These are phyloP conservation scores for Characodon lateralis DNA, from an alignment of 2,797 vertebrate genomes.

Conservation along the genomic window DNA sequence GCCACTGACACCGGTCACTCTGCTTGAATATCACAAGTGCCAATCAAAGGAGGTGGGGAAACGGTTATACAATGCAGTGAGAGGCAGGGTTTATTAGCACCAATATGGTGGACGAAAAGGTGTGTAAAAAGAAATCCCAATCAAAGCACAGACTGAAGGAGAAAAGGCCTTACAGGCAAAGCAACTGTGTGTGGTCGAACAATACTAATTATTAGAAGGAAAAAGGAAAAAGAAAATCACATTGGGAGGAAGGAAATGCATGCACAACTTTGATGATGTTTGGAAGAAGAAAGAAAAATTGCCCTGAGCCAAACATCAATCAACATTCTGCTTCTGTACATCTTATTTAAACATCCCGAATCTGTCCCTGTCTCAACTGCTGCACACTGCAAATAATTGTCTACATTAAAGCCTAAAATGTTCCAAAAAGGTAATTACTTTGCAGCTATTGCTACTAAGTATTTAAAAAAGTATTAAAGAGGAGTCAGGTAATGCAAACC, in stretches of 20 bases:
- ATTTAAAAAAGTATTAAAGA: background rate
- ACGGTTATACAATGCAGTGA: conserved; percentile 40
- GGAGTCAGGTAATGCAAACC: background rate
- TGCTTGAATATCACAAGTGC: conserved; percentile 59
- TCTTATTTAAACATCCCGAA: conserved; percentile 7
- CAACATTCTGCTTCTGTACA: conserved; percentile 20
- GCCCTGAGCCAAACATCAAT: conserved; percentile 42
- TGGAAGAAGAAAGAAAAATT: conserved; percentile 4
- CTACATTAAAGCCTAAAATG: conserved; percentile 9
- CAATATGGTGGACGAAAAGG: background rate
- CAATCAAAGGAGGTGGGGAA: conserved; percentile 61
- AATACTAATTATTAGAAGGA: conserved; percentile 2
- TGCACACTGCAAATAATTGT: conserved; percentile 26
- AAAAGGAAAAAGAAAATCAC: background rate
- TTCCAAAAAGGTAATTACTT: background rate
- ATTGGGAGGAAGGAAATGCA: conserved; percentile 4
- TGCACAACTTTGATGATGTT: conserved; percentile 29
- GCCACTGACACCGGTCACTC: conserved; percentile 71
- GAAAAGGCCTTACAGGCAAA: background rate
- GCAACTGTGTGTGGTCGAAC: background rate
- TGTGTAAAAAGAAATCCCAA: background rate
- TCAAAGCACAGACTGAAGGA: conserved; percentile 2
- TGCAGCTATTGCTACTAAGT: conserved; percentile 9
- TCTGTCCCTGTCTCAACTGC: conserved; percentile 27
- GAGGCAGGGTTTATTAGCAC: conserved; percentile 24